A percentile compares a stretch with the other conserved stretches of the same genome.
These are phyloP conservation scores for Sphenodon punctatus DNA, from an alignment of 2,797 vertebrate genomes.

Conservation along the genomic window DNA sequence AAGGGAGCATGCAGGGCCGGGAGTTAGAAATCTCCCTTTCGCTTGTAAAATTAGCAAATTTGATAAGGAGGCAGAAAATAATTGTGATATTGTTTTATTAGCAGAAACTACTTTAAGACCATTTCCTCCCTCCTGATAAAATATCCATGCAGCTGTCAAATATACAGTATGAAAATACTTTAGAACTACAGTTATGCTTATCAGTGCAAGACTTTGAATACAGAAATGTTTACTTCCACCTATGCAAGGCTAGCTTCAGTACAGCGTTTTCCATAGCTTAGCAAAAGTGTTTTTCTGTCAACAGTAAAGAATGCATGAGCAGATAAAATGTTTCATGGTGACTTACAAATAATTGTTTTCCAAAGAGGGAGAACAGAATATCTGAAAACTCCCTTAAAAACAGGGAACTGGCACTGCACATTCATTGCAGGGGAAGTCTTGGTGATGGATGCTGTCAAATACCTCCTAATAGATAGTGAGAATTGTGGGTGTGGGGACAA, in stretches of 20 bases:
- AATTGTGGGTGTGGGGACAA: no score
- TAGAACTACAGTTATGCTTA: not conserved
- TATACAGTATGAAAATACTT: no score
- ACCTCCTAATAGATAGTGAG: not conserved
- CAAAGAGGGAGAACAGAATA: not conserved
- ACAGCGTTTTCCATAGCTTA: slow-evolving; percentile 19
- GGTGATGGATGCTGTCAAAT: not conserved
- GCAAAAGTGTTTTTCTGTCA: not conserved
- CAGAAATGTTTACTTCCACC: not conserved
- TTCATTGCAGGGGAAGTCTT: not conserved
- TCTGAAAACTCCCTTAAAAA: not conserved
- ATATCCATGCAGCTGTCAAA: not conserved
- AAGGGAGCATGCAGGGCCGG: not conserved
- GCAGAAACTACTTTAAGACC: not conserved
- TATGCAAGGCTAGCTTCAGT: not conserved
- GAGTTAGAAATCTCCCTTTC: not conserved
- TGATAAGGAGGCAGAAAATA: not conserved
- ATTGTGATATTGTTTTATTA: not conserved
- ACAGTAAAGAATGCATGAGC: not conserved
- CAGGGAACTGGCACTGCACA: not conserved
- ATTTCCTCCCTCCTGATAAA: not conserved
- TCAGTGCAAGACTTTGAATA: not conserved
- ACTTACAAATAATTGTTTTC: not conserved
- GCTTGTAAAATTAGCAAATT: not conserved
- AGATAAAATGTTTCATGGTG: not conserved